These are phyloP conservation scores for Drosophila ustulata DNA, from an alignment of 2,888 invertebrate genomes.

Conservation along the genomic window DNA sequence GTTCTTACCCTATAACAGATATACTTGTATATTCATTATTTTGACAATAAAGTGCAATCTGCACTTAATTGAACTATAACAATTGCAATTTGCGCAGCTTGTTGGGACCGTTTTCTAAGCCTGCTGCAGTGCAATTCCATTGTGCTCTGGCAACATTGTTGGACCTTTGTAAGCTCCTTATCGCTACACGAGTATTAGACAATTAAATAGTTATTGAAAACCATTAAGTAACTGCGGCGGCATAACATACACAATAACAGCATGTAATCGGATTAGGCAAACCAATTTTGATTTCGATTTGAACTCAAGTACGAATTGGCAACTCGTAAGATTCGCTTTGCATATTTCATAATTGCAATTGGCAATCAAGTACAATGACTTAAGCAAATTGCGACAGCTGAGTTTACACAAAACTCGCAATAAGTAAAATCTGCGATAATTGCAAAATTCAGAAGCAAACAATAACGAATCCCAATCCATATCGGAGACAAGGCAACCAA, in stretches of 20 bases:
- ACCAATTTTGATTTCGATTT: not conserved
- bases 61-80: too few relatives aligned
- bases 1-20: too few relatives aligned
- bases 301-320: not conserved
- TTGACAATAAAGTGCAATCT: too few relatives aligned
- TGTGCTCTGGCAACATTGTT: not conserved
- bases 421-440: not conserved
- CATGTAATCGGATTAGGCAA: conserved; percentile 17
- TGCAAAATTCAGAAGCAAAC: conserved; percentile 15
- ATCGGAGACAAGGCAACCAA: conserved; percentile 4
- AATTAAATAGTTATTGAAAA: not conserved
- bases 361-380: conserved; percentile 1
- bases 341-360: conserved; percentile 4
- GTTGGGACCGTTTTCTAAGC: not conserved
- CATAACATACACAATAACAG: conserved; percentile 1
- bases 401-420: not conserved
- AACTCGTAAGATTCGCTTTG: not conserved
- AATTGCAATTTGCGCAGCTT: too few relatives aligned
- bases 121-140: not conserved
- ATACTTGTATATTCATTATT: too few relatives aligned
- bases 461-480: conserved; percentile 10
- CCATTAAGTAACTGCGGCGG: conserved; percentile 6
- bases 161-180: not conserved
- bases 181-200: not conserved
- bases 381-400: conserved; percentile 8